Conservation (phyloP, 2,113 vertebrate species). For the Oncorhynchus kisutch region DNA sequence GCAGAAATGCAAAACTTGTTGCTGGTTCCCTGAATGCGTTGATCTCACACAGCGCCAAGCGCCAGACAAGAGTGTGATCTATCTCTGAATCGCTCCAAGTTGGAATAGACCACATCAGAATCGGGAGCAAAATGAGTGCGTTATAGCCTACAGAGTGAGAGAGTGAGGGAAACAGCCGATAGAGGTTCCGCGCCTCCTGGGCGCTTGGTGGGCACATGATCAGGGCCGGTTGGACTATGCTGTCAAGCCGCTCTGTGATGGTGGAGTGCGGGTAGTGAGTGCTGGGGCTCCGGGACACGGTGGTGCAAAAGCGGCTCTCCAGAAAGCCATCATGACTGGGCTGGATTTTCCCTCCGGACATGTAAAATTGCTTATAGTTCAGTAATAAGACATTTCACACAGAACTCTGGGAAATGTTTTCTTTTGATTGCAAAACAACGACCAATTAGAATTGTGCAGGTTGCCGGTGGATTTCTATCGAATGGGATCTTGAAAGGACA, state of each 20-base stretch:
- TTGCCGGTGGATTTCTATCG: conserved; percentile 54
- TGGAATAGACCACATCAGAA: conserved; percentile 34
- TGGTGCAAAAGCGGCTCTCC: conserved; percentile 43
- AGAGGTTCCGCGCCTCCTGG: conserved; percentile 39
- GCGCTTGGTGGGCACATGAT: conserved; percentile 38
- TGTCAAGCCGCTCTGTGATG: conserved; percentile 63
- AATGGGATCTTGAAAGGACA: conserved; percentile 62
- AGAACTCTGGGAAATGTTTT: conserved; percentile 20
- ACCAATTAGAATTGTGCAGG: conserved; percentile 14
- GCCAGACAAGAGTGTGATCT: conserved; percentile 74
- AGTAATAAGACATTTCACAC: conserved; percentile 5
- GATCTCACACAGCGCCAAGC: conserved; percentile 66
- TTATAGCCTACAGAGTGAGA: conserved; percentile 46
- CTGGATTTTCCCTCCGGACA: conserved; percentile 56
- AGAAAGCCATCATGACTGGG: conserved; percentile 34
- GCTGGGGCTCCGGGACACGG: conserved; percentile 45
- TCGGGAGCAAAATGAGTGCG: conserved; percentile 34
- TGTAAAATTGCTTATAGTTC: conserved; percentile 18
- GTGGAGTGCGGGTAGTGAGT: conserved; percentile 67
- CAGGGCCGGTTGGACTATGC: conserved; percentile 60
- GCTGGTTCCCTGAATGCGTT: conserved; percentile 79
- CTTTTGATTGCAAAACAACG: conserved; percentile 24
- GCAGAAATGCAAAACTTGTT: conserved; percentile 97
- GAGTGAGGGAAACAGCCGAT: conserved; percentile 31
- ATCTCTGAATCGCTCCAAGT: conserved; percentile 68